A percentile compares a stretch with the other conserved stretches of the same genome.
phyloP scores from a whole-genome alignment of 2,888 invertebrate genomes.

The Leptopterna dolabrata region DNA sequence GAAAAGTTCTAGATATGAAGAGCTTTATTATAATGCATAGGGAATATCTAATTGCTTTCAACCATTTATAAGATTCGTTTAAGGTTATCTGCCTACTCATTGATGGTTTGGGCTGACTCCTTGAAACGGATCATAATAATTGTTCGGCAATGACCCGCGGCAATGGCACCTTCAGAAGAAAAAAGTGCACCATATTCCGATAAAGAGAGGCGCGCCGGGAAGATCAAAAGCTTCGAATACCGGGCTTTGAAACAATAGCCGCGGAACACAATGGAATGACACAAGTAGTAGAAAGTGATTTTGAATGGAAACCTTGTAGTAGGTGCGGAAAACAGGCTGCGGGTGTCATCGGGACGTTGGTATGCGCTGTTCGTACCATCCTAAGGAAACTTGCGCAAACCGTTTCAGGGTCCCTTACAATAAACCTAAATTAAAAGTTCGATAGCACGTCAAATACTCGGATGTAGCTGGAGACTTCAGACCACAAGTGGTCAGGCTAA shows the following conservation, averaged over 20 bases:
- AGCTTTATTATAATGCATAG: no score
- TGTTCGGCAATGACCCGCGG: not conserved
- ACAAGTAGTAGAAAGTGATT: slow-evolving; percentile 45
- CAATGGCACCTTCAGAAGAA: not conserved
- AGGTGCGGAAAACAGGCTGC: slow-evolving; percentile 25
- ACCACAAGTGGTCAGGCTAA: not conserved
- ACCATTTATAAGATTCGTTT: no score
- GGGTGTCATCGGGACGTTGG: slow-evolving; percentile 4
- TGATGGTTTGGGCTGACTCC: no score
- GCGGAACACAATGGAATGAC: slow-evolving; percentile 38
- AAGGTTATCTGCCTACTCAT: no score
- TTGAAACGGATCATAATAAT: no score
- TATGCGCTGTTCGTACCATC: not conserved
- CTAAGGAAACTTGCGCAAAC: not conserved
- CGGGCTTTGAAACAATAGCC: slow-evolving; percentile 12
- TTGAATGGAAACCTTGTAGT: slow-evolving; percentile 44
- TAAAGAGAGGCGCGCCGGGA: slow-evolving; percentile 2
- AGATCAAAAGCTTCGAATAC: slow-evolving; percentile 14
- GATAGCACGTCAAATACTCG: not conserved
- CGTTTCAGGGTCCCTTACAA: not conserved
- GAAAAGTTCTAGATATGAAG: no score
- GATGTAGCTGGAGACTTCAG: not conserved
- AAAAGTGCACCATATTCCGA: slow-evolving; percentile 10
- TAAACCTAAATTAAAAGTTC: not conserved
- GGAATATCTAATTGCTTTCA: no score